phyloP scores from a whole-genome alignment of 2,113 vertebrate genomes.

The Pedionomus torquatus region DNA sequence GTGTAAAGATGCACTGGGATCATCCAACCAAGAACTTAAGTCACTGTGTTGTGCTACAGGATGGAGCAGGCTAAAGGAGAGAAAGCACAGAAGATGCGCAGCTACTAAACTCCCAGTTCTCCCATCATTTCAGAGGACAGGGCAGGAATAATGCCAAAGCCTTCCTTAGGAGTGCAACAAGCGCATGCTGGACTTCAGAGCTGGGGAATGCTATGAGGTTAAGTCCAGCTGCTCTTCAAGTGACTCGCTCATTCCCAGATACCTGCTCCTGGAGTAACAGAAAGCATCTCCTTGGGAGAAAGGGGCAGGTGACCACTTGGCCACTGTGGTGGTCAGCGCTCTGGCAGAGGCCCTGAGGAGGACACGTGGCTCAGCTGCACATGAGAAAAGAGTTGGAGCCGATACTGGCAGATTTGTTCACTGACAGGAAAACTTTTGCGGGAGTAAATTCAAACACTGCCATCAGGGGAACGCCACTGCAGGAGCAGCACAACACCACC shows the following conservation, averaged over 20 bases:
- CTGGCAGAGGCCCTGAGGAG: background rate
- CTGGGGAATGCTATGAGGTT: background rate
- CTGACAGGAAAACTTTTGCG: background rate
- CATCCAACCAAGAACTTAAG: background rate
- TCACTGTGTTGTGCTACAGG: background rate
- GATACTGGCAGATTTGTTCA: background rate
- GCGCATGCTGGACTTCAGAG: background rate
- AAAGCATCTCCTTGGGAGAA: background rate
- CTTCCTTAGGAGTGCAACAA: background rate
- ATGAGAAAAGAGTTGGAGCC: background rate
- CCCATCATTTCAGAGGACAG: background rate
- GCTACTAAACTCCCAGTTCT: background rate
- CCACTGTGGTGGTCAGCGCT: background rate
- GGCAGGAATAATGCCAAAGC: background rate
- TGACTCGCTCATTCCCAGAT: background rate
- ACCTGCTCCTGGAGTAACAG: rapidly evolving
- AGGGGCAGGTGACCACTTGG: rapidly evolving
- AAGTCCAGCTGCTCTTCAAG: background rate
- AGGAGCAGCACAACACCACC: background rate
- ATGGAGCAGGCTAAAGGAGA: background rate
- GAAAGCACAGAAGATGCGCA: rapidly evolving
- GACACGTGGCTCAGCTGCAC: rapidly evolving
- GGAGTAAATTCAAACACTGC: background rate
- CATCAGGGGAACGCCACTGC: background rate
- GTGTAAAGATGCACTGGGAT: background rate